Percentiles rank a stretch among this genome's conserved stretches.
phyloP scores from a whole-genome alignment of 2,113 vertebrate species.

The Pollimyrus isidori region DNA sequence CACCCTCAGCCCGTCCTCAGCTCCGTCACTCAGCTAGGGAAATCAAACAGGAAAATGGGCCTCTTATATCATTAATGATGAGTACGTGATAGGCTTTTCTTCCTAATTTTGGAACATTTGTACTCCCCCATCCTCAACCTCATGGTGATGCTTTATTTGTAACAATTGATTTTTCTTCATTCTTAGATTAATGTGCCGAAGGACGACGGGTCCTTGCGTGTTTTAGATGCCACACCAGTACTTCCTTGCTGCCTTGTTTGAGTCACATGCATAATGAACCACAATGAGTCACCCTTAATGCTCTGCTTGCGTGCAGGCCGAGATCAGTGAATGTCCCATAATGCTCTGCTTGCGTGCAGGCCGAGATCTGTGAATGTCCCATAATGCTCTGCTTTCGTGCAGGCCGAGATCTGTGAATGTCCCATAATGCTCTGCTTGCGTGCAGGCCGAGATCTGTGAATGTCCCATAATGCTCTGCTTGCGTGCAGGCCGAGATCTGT shows the following conservation, averaged over 20 bases:
- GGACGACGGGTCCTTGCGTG: not conserved
- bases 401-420: not conserved
- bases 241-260: not conserved
- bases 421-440: not conserved
- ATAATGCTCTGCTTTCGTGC: not conserved
- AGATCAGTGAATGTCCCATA: not conserved
- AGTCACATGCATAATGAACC: not conserved
- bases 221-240: not conserved
- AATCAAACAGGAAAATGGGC: not conserved
- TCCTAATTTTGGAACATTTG: not conserved
- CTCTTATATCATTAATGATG: not conserved
- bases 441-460: not conserved
- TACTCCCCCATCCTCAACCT: not conserved
- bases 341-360: not conserved
- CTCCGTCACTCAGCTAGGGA: not conserved
- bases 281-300: not conserved
- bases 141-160: not conserved
- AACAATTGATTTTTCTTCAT: not conserved
- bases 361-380: not conserved
- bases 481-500: too few species aligned
- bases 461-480: not conserved
- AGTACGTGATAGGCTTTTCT: not conserved
- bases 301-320: not conserved
- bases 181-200: not conserved
- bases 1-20: not conserved